A percentile compares a stretch with the other conserved stretches of the same genome.
These are phyloP conservation scores for Calephelis virginiensis DNA, from an alignment of 1,140 invertebrate species.

Conservation along the genomic window DNA sequence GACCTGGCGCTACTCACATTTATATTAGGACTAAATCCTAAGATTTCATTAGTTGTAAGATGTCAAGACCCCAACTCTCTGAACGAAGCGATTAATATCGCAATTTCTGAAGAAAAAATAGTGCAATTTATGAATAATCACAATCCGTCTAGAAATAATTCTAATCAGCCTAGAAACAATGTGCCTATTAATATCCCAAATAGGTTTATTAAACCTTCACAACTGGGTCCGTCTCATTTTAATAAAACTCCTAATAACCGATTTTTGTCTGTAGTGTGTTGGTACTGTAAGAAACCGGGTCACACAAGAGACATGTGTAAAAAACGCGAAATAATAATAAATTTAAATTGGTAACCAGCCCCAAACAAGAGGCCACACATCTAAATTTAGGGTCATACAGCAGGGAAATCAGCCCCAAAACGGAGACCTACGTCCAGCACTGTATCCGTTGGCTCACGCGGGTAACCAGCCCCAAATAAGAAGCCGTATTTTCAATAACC, in stretches of 20 bases:
- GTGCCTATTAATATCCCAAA: background rate
- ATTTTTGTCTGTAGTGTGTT: background rate
- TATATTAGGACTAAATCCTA: slow-evolving; percentile 22
- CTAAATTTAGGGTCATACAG: no score
- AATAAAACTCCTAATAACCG: background rate
- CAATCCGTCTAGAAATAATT: background rate
- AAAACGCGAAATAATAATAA: slow-evolving; percentile 27
- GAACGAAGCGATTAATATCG: slow-evolving; percentile 29
- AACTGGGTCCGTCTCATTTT: background rate
- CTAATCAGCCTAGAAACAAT: background rate
- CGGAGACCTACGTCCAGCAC: no score
- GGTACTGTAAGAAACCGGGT: slow-evolving; percentile 22
- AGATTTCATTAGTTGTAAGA: slow-evolving; percentile 24
- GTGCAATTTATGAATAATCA: slow-evolving; percentile 13
- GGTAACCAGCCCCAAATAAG: no score
- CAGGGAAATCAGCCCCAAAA: no score
- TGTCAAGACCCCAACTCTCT: slow-evolving; percentile 12
- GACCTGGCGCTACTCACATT: slow-evolving; percentile 25
- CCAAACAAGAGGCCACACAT: no score
- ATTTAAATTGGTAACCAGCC: no score
- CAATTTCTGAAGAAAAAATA: slow-evolving; percentile 23
- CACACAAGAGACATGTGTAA: slow-evolving; percentile 20
- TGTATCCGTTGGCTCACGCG: no score
- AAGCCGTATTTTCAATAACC: no score
- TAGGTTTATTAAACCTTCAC: background rate